These are phyloP conservation scores for Brachionus manjavacas DNA, from an alignment of 1,140 invertebrate species.

Conservation along the genomic window DNA sequence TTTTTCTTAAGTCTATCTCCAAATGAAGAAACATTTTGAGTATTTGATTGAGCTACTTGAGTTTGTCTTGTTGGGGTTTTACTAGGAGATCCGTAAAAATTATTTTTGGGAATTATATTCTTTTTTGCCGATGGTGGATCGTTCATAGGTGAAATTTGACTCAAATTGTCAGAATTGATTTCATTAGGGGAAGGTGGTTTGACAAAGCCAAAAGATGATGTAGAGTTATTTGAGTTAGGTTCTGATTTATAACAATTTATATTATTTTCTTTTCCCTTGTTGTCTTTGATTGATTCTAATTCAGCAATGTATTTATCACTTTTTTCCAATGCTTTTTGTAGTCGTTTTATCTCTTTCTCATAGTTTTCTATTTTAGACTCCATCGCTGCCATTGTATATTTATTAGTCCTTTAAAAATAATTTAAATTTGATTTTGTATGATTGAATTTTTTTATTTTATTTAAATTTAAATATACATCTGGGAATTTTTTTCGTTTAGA, in stretches of 20 bases:
- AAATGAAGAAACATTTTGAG: not conserved
- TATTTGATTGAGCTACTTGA: not conserved
- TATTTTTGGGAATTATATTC: not conserved
- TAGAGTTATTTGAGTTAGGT: not conserved
- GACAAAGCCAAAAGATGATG: not conserved
- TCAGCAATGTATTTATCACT: conserved; percentile 55
- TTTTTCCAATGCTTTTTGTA: conserved; percentile 53
- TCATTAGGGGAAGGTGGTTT: conserved; percentile 9
- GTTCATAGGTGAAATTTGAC: not conserved
- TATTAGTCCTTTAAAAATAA: conserved; percentile 48
- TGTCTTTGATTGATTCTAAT: conserved; percentile 47
- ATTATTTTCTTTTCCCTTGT: conserved; percentile 28
- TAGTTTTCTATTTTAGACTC: conserved; percentile 51
- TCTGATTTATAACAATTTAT: not conserved
- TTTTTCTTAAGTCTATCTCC: conserved; percentile 33
- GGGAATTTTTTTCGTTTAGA: conserved; percentile 33
- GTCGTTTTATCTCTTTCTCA: conserved; percentile 51
- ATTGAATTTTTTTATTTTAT: not conserved
- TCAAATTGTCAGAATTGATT: not conserved
- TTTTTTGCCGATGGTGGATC: not conserved
- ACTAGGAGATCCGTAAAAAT: conserved; percentile 28
- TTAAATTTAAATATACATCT: not conserved
- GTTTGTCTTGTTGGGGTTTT: conserved; percentile 4
- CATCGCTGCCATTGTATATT: conserved; percentile 53
- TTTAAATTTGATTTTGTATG: not conserved